Evolutionary conservation across 35 echinoderm and acorn worm genomes (phyloP).

Genomic region (Amphiura filiformis): DNA sequence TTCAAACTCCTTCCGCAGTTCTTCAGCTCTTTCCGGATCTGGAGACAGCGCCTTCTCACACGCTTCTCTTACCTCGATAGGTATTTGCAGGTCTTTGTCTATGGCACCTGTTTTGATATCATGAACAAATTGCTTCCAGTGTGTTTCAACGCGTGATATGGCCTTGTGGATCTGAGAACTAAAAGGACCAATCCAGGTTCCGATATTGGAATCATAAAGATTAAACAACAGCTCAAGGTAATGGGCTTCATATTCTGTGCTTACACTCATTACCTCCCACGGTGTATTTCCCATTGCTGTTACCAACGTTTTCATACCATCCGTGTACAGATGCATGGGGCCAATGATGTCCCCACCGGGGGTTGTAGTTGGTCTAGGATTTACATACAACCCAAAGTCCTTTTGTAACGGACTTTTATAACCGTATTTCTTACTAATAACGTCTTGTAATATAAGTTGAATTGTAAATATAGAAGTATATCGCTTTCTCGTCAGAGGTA

Average conservation of each 20-base stretch:
- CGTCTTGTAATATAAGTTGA: not conserved
- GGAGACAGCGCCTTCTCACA: too few species aligned
- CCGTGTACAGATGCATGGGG: too few species aligned
- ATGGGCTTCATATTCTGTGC: slow-evolving; percentile 36
- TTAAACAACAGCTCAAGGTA: slow-evolving; percentile 71
- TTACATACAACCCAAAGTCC: slow-evolving; percentile 11
- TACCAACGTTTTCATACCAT: not conserved
- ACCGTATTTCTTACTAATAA: not conserved
- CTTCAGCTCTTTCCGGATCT: too few species aligned
- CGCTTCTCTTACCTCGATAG: too few species aligned
- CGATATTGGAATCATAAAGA: slow-evolving; percentile 36
- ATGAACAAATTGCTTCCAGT: slow-evolving; percentile 63
- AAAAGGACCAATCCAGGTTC: slow-evolving; percentile 5
- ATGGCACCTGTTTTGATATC: too few species aligned
- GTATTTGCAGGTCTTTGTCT: too few species aligned
- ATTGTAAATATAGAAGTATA: not conserved
- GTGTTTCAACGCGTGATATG: slow-evolving; percentile 33
- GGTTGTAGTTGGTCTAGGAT: slow-evolving; percentile 1
- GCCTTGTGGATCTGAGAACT: too few species aligned
- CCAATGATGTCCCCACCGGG: slow-evolving; percentile 12
- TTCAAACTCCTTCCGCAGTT: too few species aligned
- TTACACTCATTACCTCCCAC: slow-evolving; percentile 30
- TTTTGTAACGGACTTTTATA: slow-evolving; percentile 12
- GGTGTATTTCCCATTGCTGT: slow-evolving; percentile 5
- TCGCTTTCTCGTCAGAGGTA: slow-evolving; percentile 5